phyloP scores from a whole-genome alignment of 2,113 vertebrate species.

The Pomatorhinus ruficollis region DNA sequence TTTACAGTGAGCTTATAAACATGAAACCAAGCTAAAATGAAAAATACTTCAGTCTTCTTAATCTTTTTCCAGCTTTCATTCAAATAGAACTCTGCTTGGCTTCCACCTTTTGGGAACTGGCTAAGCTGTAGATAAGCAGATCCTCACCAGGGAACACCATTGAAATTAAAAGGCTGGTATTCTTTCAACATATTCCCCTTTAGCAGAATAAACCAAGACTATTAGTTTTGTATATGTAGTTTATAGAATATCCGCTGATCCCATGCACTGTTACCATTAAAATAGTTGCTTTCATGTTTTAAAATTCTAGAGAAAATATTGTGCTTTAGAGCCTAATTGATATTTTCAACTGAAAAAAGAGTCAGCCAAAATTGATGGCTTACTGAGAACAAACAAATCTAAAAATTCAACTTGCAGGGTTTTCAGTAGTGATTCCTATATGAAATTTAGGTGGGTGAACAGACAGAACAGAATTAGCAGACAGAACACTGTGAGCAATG shows the following conservation, averaged over 20 bases:
- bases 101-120: not conserved
- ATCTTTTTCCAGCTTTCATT: slow-evolving; percentile 27
- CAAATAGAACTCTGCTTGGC: not conserved
- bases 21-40: not conserved
- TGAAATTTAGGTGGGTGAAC: not conserved
- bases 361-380: not conserved
- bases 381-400: not conserved
- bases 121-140: slow-evolving; percentile 25
- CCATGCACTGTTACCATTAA: not conserved
- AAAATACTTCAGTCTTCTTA: not conserved
- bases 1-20: not conserved
- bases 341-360: not conserved
- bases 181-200: not conserved
- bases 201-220: not conserved
- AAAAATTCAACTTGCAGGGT: not conserved
- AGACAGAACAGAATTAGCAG: not conserved
- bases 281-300: not conserved
- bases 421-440: not conserved
- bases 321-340: not conserved
- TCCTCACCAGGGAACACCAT: not conserved
- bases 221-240: not conserved
- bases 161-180: not conserved
- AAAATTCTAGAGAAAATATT: not conserved
- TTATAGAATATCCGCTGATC: not conserved
- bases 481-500: not conserved